A percentile compares a stretch with the other conserved stretches of the same genome.
Conservation (phyloP, 2,113 vertebrate genomes). For the Chionis minor region DNA sequence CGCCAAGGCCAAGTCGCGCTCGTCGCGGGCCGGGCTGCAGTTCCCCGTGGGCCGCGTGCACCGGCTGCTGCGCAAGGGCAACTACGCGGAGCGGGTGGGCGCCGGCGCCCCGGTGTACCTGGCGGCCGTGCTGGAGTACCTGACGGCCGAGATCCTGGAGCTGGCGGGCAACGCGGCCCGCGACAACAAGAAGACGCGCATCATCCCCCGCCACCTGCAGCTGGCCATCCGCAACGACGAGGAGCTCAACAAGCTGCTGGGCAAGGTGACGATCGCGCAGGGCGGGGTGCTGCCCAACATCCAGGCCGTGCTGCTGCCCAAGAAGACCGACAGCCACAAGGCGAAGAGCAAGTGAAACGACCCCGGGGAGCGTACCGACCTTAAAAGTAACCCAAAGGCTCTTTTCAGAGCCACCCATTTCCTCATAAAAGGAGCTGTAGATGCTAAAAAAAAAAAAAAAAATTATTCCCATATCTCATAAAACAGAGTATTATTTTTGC, state of each 20-base stretch:
- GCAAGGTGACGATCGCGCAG: neutral
- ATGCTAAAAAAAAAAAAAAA: neutral
- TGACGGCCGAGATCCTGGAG: slow-evolving; percentile 79
- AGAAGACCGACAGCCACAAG: slow-evolving; percentile 62
- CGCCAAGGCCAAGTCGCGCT: slow-evolving; percentile 71
- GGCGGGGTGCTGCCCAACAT: slow-evolving; percentile 51
- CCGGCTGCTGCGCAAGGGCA: slow-evolving; percentile 80
- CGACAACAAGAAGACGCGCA: slow-evolving; percentile 91
- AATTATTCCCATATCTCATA: no score
- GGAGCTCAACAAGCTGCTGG: slow-evolving; percentile 92
- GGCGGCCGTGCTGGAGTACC: slow-evolving; percentile 88
- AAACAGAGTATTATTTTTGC: no score
- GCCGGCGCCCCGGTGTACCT: slow-evolving; percentile 86
- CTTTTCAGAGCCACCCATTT: slow-evolving; percentile 89
- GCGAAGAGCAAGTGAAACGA: slow-evolving; percentile 60
- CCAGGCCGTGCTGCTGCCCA: slow-evolving; percentile 88
- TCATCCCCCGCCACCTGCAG: slow-evolving; percentile 90
- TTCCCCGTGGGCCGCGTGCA: slow-evolving; percentile 75
- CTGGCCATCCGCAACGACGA: slow-evolving; percentile 90
- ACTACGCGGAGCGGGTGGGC: slow-evolving; percentile 85
- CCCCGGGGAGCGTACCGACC: accelerated
- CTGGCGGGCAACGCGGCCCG: slow-evolving; percentile 78
- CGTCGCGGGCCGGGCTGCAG: slow-evolving; percentile 68
- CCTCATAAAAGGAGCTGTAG: neutral
- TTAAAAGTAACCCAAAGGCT: slow-evolving; percentile 76